Evolutionary conservation across 2,113 vertebrate genomes (phyloP).

Genomic region (Eptatretus burgeri): DNA sequence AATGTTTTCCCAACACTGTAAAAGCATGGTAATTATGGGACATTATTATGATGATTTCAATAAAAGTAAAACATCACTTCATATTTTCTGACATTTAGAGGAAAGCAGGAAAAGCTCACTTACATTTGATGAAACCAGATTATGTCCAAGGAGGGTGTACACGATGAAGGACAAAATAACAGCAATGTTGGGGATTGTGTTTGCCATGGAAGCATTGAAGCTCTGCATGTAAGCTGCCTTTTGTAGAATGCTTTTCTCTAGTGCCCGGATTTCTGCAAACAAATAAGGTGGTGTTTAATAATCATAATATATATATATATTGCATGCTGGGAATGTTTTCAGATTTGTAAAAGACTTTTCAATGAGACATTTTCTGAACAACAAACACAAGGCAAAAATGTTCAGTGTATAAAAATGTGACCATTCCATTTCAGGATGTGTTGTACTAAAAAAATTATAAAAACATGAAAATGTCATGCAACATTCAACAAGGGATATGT

Average conservation of each 20-base stretch:
- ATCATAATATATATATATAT: too few species aligned
- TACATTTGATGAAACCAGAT: constrained; percentile 21
- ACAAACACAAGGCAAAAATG: too few species aligned
- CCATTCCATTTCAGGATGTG: too few species aligned
- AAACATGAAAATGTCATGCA: too few species aligned
- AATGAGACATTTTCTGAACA: too few species aligned
- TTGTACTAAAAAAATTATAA: too few species aligned
- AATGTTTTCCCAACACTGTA: background rate
- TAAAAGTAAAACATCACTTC: too few species aligned
- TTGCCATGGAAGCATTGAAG: constrained; percentile 17
- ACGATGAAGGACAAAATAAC: constrained; percentile 24
- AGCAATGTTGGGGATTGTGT: constrained; percentile 19
- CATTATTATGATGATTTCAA: background rate
- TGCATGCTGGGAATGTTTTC: too few species aligned
- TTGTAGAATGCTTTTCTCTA: constrained; percentile 19
- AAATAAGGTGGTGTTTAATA: background rate
- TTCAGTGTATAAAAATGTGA: too few species aligned
- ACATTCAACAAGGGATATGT: too few species aligned
- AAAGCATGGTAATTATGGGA: too few species aligned
- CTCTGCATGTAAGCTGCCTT: constrained; percentile 26
- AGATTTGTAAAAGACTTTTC: too few species aligned
- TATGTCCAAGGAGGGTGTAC: constrained; percentile 19
- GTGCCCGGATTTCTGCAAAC: constrained; percentile 20
- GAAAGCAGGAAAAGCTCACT: constrained; percentile 10
- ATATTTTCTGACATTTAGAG: background rate